These are phyloP conservation scores for Peromyscus melanophrys DNA, from an alignment of 2,797 vertebrate species.

Conservation along the genomic window DNA sequence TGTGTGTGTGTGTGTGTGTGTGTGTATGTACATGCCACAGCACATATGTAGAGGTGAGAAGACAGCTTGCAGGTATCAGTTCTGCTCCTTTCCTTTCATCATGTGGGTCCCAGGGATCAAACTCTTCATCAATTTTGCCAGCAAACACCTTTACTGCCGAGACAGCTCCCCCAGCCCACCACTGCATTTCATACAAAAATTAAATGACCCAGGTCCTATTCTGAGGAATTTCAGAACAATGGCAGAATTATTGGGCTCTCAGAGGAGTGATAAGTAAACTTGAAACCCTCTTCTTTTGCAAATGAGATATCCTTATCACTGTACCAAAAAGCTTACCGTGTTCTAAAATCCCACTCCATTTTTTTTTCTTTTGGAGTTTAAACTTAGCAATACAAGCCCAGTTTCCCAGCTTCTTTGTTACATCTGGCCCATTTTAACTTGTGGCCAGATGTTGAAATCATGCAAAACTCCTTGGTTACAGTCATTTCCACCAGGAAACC, in stretches of 20 bases:
- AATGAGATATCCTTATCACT: not conserved
- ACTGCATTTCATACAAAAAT: not conserved
- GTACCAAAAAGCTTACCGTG: not conserved
- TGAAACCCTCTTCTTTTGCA: not conserved
- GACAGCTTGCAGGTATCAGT: not conserved
- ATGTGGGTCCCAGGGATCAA: not conserved
- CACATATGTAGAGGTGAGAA: not conserved
- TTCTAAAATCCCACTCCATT: not conserved
- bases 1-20: not conserved
- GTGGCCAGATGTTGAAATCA: conserved; percentile 61
- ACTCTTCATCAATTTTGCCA: not conserved
- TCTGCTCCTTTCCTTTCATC: not conserved
- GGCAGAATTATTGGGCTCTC: not conserved
- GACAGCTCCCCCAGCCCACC: not conserved
- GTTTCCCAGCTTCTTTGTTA: not conserved
- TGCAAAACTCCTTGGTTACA: conserved; percentile 45
- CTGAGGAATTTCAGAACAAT: accelerated
- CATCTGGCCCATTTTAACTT: conserved; percentile 66
- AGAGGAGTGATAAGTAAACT: not conserved
- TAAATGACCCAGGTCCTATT: accelerated
- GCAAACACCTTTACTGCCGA: not conserved
- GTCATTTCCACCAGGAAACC: conserved; percentile 67
- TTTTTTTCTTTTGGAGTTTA: not conserved
- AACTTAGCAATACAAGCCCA: not conserved
- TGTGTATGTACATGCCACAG: not conserved